Conservation (phyloP, 2,888 invertebrate species). For the Copidosoma aretas region DNA sequence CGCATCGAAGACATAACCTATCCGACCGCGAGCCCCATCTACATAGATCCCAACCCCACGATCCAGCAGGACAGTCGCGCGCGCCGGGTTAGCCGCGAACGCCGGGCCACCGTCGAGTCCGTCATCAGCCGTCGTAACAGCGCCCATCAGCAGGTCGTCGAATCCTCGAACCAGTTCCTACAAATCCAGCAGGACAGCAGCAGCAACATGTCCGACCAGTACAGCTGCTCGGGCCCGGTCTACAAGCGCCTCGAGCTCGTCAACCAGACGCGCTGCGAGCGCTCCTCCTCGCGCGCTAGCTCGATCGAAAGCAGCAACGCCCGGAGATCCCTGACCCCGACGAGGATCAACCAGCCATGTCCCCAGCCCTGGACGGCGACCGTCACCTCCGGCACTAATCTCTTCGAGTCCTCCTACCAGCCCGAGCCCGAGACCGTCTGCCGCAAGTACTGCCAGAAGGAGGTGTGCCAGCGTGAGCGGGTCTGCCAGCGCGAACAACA, state of each 20-base stretch:
- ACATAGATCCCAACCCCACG: slow-evolving; percentile 58
- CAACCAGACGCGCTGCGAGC: slow-evolving; percentile 45
- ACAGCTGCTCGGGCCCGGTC: slow-evolving; percentile 55
- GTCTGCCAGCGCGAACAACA: slow-evolving; percentile 41
- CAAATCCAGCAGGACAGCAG: slow-evolving; percentile 28
- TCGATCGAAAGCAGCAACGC: slow-evolving; percentile 58
- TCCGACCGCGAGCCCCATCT: slow-evolving; percentile 60
- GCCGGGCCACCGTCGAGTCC: slow-evolving; percentile 51
- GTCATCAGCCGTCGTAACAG: slow-evolving; percentile 41
- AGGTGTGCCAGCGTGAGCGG: slow-evolving; percentile 45
- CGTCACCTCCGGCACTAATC: slow-evolving; percentile 52
- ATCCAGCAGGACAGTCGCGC: slow-evolving; percentile 46
- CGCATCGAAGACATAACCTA: slow-evolving; percentile 58
- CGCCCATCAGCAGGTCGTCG: slow-evolving; percentile 32
- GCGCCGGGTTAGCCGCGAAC: slow-evolving; percentile 52
- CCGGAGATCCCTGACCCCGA: slow-evolving; percentile 58
- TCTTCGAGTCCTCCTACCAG: slow-evolving; percentile 53
- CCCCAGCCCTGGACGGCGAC: slow-evolving; percentile 60
- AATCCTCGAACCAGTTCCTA: slow-evolving; percentile 26
- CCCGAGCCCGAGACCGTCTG: slow-evolving; percentile 44
- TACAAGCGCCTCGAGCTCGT: slow-evolving; percentile 54
- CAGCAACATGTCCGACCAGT: slow-evolving; percentile 52
- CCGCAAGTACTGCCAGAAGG: slow-evolving; percentile 45
- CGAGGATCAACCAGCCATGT: slow-evolving; percentile 57
- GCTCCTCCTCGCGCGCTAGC: slow-evolving; percentile 48